Evolutionary conservation across 2,113 vertebrate species (phyloP).

Genomic region (Tachysurus fulvidraco): DNA sequence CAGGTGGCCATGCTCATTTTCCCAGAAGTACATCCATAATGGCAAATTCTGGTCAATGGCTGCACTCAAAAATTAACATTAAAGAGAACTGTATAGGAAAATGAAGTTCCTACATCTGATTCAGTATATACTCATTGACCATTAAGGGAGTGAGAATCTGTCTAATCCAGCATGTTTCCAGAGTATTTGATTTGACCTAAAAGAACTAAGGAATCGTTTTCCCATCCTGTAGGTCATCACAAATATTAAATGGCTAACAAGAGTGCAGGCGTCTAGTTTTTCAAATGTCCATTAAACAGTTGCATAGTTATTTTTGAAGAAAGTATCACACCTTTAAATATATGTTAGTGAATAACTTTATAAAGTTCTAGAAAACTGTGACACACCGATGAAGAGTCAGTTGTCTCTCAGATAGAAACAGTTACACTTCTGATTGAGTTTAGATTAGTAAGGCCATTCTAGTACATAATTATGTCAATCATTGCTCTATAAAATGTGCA

Average conservation of each 20-base stretch:
- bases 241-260: conserved; percentile 8
- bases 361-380: background rate
- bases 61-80: background rate
- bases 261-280: background rate
- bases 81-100: conserved; percentile 1
- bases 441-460: no score
- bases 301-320: background rate
- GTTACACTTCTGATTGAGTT: no score
- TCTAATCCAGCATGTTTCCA: background rate
- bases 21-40: conserved; percentile 55
- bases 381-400: no score
- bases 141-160: background rate
- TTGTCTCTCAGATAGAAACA: no score
- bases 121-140: background rate
- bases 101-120: background rate
- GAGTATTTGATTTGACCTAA: background rate
- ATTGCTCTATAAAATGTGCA: no score
- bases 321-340: background rate
- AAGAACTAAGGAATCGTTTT: conserved; percentile 5
- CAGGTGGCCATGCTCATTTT: conserved; percentile 72
- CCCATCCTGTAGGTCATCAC: background rate
- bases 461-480: no score
- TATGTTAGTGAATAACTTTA: background rate
- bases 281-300: background rate
- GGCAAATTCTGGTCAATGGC: conserved; percentile 32